Base-by-base conservation (phyloP, 1,140 invertebrate species). In the Antheraea mylitta region DNA sequence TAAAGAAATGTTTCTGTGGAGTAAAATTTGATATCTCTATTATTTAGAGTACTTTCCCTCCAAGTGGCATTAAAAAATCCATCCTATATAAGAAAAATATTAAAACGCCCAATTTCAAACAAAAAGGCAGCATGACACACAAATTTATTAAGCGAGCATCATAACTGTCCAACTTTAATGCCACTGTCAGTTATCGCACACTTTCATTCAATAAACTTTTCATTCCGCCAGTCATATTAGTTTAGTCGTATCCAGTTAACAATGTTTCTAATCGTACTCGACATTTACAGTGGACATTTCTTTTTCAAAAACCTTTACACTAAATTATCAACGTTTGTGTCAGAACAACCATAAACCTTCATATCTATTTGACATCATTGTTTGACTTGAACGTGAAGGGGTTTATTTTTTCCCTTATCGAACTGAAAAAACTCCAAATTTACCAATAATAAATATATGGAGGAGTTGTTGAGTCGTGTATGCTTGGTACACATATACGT, bases 151-250 rank as follows among this genome's bases (percentile, higher is more conserved):
- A 16, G 45, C 45, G 11, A 53, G 5, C 45, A n/a, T n/a, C 45
- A 53, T 53, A 1, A 13, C 45, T 53, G 16, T 53, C 11, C 45
- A 16, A 53, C 11, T 53, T 53, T 16, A 53, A 53, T 16, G 45
- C 16, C 38, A 42, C 38, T 53, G 45, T 16, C 11, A 53, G 45
- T 16, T 53, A 53, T 53, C 16, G 7, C 38, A 53, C 16, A 53
- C 45, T 16, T 53, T 53, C 45, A 53, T 53, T 53, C 45, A 53
- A 53, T 53, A 53, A 53, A 53, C 45, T 53, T 53, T 16, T 53
- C 11, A 53, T 53, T 53, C 11, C 45, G 45, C 45, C 45, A 53
- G 45, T 53, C 45, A 53, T 53, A 53, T 53, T 53, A 0, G 45
- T 53, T 53, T 53, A 53, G 13, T 53, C 13, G 13, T 53, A 53